phyloP scores from a whole-genome alignment of 2,113 vertebrate genomes.

The Charina bottae region DNA sequence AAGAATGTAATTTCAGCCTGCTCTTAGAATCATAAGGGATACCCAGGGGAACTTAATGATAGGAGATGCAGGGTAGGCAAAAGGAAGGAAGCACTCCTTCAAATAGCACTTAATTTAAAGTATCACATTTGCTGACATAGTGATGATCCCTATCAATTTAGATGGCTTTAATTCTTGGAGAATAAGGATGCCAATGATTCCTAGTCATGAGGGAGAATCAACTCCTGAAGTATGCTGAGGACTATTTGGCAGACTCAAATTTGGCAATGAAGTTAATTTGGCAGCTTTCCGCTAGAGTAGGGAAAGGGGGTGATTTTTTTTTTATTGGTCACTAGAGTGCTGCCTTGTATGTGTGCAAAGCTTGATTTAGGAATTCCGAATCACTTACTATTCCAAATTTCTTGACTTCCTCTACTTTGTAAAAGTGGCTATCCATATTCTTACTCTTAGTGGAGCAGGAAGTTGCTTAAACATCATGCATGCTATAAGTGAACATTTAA shows the following conservation, averaged over 20 bases:
- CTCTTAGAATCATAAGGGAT: not conserved
- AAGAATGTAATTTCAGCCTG: not conserved
- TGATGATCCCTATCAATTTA: not conserved
- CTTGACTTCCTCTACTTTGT: not conserved
- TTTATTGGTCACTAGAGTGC: not conserved
- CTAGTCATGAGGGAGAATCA: not conserved
- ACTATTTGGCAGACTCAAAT: not conserved
- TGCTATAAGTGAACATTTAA: not conserved
- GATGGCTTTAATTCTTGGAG: not conserved
- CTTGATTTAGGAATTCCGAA: not conserved
- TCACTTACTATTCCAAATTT: not conserved
- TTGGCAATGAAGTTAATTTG: not conserved
- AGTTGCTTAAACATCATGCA: rapidly evolving
- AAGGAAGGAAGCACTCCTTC: not conserved
- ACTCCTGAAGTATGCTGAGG: not conserved
- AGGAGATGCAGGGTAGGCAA: not conserved
- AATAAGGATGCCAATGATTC: not conserved
- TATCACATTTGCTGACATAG: not conserved
- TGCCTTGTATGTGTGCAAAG: not conserved
- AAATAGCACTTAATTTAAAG: not conserved
- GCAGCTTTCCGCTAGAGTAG: not conserved
- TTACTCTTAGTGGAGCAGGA: not conserved
- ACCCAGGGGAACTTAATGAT: not conserved
- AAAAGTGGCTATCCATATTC: not conserved
- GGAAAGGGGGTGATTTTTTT: not conserved